A percentile compares a stretch with the other conserved stretches of the same genome.
These are phyloP conservation scores for Phortica variegata DNA, from an alignment of 1,140 invertebrate species.

Conservation along the genomic window DNA sequence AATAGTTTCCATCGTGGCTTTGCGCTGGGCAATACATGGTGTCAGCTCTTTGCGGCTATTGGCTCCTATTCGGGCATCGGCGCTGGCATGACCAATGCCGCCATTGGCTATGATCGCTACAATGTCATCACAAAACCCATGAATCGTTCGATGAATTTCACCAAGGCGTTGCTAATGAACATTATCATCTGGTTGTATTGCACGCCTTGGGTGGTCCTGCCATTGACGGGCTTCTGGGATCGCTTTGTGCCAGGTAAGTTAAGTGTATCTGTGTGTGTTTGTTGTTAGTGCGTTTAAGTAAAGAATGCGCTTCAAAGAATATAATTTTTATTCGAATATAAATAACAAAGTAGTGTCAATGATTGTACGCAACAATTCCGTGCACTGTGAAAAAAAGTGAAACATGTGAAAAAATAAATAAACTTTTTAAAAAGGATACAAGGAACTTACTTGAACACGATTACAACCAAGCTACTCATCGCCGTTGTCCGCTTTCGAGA, in stretches of 20 bases:
- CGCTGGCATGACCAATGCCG: conserved; percentile 73
- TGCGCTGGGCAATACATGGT: conserved; percentile 70
- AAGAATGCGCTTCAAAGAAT: too few relatives aligned
- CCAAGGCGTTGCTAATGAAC: conserved; percentile 74
- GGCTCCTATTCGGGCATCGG: conserved; percentile 79
- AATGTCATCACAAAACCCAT: conserved; percentile 81
- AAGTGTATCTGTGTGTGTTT: too few relatives aligned
- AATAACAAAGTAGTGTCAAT: too few relatives aligned
- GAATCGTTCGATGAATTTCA: conserved; percentile 73
- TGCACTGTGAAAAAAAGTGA: too few relatives aligned
- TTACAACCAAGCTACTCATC: too few relatives aligned
- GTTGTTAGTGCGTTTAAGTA: too few relatives aligned
- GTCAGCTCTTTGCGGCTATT: conserved; percentile 75
- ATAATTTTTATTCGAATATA: too few relatives aligned
- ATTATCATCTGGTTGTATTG: conserved; percentile 74
- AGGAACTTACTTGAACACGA: not conserved
- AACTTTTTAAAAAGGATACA: conserved; percentile 2
- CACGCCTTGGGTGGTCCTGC: conserved; percentile 77
- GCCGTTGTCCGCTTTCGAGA: conserved; percentile 67
- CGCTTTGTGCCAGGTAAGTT: conserved; percentile 79
- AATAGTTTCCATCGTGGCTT: conserved; percentile 80
- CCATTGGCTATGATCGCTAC: conserved; percentile 57
- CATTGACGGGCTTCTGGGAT: conserved; percentile 77
- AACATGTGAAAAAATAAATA: too few relatives aligned
- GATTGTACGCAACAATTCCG: not conserved